These are phyloP conservation scores for Caenorhabditis sp. DNA, from an alignment of 2,888 invertebrate genomes.

Conservation along the genomic window DNA sequence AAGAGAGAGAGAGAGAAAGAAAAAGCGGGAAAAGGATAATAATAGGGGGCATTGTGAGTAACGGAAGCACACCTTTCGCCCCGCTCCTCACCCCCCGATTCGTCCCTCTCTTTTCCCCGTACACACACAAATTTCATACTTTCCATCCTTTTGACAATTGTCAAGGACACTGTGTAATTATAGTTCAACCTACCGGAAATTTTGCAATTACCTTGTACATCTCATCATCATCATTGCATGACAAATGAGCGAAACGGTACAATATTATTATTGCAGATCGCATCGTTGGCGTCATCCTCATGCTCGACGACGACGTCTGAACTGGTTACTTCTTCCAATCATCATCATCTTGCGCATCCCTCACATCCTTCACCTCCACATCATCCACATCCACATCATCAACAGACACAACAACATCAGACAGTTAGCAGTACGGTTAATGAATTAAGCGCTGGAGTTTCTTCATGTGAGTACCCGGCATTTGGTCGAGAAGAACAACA, in stretches of 20 bases:
- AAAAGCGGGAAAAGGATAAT: constrained; percentile 33
- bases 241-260: background rate
- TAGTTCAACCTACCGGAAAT: too few species aligned
- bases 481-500: too few species aligned
- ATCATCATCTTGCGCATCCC: background rate
- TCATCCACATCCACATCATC: background rate
- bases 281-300: constrained; percentile 65
- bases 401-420: constrained; percentile 6
- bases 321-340: constrained; percentile 19
- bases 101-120: constrained; percentile 25
- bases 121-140: constrained; percentile 28
- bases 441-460: constrained; percentile 41
- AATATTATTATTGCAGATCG: constrained; percentile 62
- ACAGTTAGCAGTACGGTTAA: constrained; percentile 29
- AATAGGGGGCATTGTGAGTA: constrained; percentile 42
- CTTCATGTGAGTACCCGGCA: constrained; percentile 18
- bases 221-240: background rate
- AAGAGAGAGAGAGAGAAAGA: constrained; percentile 31
- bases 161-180: constrained; percentile 28
- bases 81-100: constrained; percentile 7
- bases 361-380: background rate
- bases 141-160: constrained; percentile 38
- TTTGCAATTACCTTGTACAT: constrained; percentile 1
- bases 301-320: constrained; percentile 60
- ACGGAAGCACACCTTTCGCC: constrained; percentile 41